These are phyloP conservation scores for Nestor notabilis DNA, from an alignment of 2,113 vertebrate species.

Conservation along the genomic window DNA sequence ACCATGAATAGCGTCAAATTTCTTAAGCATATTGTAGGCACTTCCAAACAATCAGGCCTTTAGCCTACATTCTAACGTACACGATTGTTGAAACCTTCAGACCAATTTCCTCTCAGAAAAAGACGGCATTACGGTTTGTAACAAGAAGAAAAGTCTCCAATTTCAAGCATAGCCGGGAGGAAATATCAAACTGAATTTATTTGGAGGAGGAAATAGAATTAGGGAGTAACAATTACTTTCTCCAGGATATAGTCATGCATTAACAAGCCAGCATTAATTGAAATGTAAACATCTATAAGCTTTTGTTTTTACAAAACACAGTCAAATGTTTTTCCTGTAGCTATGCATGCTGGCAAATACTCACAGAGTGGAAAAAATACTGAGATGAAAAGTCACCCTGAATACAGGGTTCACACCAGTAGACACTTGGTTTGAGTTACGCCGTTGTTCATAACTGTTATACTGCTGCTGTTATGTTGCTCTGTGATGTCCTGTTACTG, in stretches of 20 bases:
- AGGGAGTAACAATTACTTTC: slow-evolving; percentile 34
- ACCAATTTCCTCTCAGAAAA: slow-evolving; percentile 43
- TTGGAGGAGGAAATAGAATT: slow-evolving; percentile 51
- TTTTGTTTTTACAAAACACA: slow-evolving; percentile 32
- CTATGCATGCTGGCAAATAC: background rate
- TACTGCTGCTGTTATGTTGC: background rate
- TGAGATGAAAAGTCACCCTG: background rate
- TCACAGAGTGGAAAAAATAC: background rate
- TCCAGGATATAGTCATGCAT: slow-evolving; percentile 21
- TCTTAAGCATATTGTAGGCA: slow-evolving; percentile 1
- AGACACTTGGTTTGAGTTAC: background rate
- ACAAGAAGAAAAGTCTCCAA: slow-evolving; percentile 28
- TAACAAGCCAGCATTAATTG: slow-evolving; percentile 42
- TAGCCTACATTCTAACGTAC: slow-evolving; percentile 18
- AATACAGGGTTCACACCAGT: background rate
- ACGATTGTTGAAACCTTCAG: slow-evolving; percentile 26
- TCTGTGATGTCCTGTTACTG: background rate
- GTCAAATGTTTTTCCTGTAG: background rate
- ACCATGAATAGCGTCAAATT: background rate
- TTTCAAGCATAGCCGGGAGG: slow-evolving; percentile 39
- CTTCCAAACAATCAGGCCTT: slow-evolving; percentile 15
- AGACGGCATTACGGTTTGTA: slow-evolving; percentile 12
- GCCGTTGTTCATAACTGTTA: background rate
- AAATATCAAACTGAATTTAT: slow-evolving; percentile 38
- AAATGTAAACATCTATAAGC: slow-evolving; percentile 38